A percentile compares a stretch with the other conserved stretches of the same genome.
Evolutionary conservation across 2,888 invertebrate species (phyloP).

Genomic region (Microdon myrmicae): DNA sequence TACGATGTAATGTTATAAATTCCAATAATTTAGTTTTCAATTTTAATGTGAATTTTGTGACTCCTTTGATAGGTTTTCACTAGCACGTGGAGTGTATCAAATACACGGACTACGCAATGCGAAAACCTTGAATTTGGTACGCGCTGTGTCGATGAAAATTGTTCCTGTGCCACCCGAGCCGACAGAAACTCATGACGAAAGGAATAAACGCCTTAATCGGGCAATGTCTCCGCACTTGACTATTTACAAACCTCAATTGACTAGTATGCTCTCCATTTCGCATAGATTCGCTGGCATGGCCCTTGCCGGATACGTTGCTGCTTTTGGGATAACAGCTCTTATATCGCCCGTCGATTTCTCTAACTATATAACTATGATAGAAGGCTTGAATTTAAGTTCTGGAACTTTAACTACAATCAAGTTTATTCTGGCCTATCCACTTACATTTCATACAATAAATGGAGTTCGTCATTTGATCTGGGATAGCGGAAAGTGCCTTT

Average conservation of each 20-base stretch:
- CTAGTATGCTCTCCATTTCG: slow-evolving; percentile 22
- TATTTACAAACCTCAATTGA: slow-evolving; percentile 28
- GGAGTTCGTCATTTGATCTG: slow-evolving; percentile 35
- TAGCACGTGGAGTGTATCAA: too few species aligned
- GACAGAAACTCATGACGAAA: slow-evolving; percentile 11
- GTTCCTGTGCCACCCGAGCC: not conserved
- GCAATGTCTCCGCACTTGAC: slow-evolving; percentile 18
- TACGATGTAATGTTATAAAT: too few species aligned
- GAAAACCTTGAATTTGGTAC: not conserved
- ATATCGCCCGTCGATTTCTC: slow-evolving; percentile 11
- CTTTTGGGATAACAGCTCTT: slow-evolving; percentile 6
- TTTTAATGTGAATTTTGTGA: too few species aligned
- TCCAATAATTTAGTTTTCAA: too few species aligned
- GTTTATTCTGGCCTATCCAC: slow-evolving; percentile 9
- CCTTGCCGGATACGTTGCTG: slow-evolving; percentile 1
- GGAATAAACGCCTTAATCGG: not conserved
- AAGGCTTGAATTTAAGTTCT: slow-evolving; percentile 13
- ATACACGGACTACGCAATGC: too few species aligned
- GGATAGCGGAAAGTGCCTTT: slow-evolving; percentile 13
- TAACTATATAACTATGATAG: slow-evolving; percentile 14
- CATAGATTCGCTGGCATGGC: slow-evolving; percentile 19
- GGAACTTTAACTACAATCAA: slow-evolving; percentile 1
- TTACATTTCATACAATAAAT: slow-evolving; percentile 15
- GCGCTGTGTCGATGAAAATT: slow-evolving; percentile 14
- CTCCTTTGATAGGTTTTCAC: too few species aligned